phyloP scores from a whole-genome alignment of 2,113 vertebrate species.

The Vanacampus margaritifer region DNA sequence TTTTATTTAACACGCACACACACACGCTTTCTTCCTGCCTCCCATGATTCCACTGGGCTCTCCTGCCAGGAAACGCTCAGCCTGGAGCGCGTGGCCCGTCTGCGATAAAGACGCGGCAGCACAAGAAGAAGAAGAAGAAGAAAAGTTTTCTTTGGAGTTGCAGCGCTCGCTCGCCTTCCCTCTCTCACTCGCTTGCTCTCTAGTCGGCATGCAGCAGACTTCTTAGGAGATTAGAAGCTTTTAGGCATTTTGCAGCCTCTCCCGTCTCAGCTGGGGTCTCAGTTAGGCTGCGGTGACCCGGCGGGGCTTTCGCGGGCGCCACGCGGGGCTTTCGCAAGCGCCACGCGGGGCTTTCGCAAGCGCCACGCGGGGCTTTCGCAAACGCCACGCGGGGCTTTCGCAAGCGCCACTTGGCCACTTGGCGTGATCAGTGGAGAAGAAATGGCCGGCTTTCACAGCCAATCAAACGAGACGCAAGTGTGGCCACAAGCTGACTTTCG shows the following conservation, averaged over 20 bases:
- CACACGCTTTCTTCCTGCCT: slow-evolving; percentile 17
- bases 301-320: slow-evolving; percentile 19
- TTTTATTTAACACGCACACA: slow-evolving; percentile 55
- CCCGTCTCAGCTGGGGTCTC: slow-evolving; percentile 35
- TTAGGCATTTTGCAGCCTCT: slow-evolving; percentile 46
- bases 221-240: slow-evolving; percentile 68
- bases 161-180: slow-evolving; percentile 12
- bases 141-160: slow-evolving; percentile 57
- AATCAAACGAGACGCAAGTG: neutral
- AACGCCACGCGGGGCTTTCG: slow-evolving; percentile 20
- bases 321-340: slow-evolving; percentile 19
- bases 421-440: slow-evolving; percentile 11
- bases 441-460: slow-evolving; percentile 11
- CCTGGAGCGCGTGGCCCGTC: slow-evolving; percentile 50
- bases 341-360: slow-evolving; percentile 19
- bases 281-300: slow-evolving; percentile 27
- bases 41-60: slow-evolving; percentile 50
- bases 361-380: slow-evolving; percentile 19
- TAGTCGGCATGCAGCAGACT: slow-evolving; percentile 56
- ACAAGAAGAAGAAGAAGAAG: slow-evolving; percentile 23
- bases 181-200: slow-evolving; percentile 14
- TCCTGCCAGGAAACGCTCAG: slow-evolving; percentile 50
- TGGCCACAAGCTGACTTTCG: slow-evolving; percentile 1
- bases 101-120: slow-evolving; percentile 61
- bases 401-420: neutral